Conservation (phyloP, 1,140 invertebrate genomes). For the Papilio xuthus region DNA sequence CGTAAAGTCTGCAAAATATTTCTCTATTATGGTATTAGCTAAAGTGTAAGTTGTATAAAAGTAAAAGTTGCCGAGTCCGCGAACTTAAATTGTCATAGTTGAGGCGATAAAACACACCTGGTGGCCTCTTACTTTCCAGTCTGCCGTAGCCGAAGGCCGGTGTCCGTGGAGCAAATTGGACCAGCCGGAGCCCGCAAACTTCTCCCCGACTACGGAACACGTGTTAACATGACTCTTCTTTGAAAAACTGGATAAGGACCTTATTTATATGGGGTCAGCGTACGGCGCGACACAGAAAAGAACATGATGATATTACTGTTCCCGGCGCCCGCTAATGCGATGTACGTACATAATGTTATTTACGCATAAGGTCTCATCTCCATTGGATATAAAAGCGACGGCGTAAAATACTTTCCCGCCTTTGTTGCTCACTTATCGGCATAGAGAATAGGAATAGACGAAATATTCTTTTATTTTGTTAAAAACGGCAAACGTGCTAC, state of each 20-base stretch:
- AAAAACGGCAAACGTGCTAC: conserved; percentile 11
- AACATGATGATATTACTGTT: conserved; percentile 76
- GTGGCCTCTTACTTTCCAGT: conserved; percentile 52
- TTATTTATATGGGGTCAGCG: conserved; percentile 79
- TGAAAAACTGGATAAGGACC: conserved; percentile 78
- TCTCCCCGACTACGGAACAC: conserved; percentile 66
- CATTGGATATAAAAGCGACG: conserved; percentile 28
- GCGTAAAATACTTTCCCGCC: conserved; percentile 14
- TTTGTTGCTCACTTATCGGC: conserved; percentile 17
- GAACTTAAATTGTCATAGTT: conserved; percentile 48
- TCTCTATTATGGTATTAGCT: conserved; percentile 16
- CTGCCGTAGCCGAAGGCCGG: conserved; percentile 47
- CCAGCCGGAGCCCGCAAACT: conserved; percentile 58
- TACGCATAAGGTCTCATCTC: conserved; percentile 43
- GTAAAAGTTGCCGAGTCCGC: conserved; percentile 26
- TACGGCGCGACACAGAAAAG: conserved; percentile 70
- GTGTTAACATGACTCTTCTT: conserved; percentile 76
- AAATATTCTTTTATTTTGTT: conserved; percentile 22
- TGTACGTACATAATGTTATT: conserved; percentile 73
- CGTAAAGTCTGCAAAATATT: conserved; percentile 11
- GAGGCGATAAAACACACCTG: conserved; percentile 63
- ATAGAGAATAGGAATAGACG: conserved; percentile 9
- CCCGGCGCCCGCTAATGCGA: conserved; percentile 66
- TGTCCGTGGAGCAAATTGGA: conserved; percentile 74
- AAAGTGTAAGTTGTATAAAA: conserved; percentile 13